phyloP scores from a whole-genome alignment of 2,113 vertebrate species.

The Callospermophilus lateralis region DNA sequence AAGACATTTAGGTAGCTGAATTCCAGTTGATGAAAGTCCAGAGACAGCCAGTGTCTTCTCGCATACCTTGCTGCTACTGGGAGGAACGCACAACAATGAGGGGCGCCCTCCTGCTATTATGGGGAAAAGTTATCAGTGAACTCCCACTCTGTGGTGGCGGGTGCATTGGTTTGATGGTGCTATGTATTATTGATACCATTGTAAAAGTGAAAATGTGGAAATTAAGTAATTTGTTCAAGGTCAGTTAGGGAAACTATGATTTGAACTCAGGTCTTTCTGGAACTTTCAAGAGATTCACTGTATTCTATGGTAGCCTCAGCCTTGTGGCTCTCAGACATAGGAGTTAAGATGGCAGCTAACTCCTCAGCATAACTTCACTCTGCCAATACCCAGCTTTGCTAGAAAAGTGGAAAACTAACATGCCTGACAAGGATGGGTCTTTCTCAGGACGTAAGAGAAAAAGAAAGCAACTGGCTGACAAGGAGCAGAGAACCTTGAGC shows the following conservation, averaged over 20 bases:
- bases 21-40: not conserved
- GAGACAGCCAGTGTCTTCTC: not conserved
- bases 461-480: not conserved
- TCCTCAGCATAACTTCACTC: not conserved
- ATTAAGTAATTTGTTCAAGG: not conserved
- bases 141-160: not conserved
- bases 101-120: rapidly evolving
- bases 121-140: not conserved
- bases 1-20: not conserved
- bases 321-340: not conserved
- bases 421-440: not conserved
- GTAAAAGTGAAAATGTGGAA: not conserved
- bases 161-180: not conserved
- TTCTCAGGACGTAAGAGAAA: not conserved
- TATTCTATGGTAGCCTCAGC: not conserved
- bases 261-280: not conserved
- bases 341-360: not conserved
- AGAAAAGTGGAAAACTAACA: not conserved
- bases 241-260: not conserved
- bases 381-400: not conserved
- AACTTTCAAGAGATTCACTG: not conserved
- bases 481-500: not conserved
- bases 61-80: not conserved
- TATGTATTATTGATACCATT: not conserved
- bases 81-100: not conserved